Evolutionary conservation across 2,797 vertebrate species (phyloP), one percentile per base, ranked within the genome.

Genomic region (Liparis tanakae): DNA sequence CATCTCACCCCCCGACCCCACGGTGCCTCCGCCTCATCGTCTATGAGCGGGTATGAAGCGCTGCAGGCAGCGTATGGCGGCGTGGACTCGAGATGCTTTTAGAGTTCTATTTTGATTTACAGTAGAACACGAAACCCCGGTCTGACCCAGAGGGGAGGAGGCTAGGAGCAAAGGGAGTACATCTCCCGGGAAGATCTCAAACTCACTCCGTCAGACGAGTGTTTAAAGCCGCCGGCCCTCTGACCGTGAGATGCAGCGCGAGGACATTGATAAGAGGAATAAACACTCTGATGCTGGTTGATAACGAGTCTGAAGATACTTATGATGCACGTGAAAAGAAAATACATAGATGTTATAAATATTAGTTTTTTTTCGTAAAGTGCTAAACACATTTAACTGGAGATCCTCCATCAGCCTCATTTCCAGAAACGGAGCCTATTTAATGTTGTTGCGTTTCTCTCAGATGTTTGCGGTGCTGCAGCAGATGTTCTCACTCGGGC

Each of bases 181-280:
- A 71, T 76, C 76, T 77, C 71, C 7, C 8, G 53, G 68, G 88
- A 44, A 79, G 55, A 71, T 50, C 15, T 72, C 67, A 0, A 65
- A 60, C 66, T 72, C 59, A 10, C 20, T 59, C 54, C 14, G 60
- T 87, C 79, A 66, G 70, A 75, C 5, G 2, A 22, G 58, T 48
- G 56, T 79, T 81, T 86, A 83, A 90, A 85, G 86, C 82, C 73
- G 53, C 59, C 66, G 58, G 64, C 34, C 48, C 80, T 79, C 72
- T 74, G 78, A 78, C 59, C 73, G 30, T 0, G 15, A 61, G 69
- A 76, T 50, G 57, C 74, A 78, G 59, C 46, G 15, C 43, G 13
- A 64, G 71, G 50, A 61, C 37, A 53, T 15, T 37, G 65, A 72
- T 63, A 20, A 58, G 64, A 43, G 67, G 79, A 76, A 79, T 57